Base-by-base conservation (phyloP, 2,888 invertebrate genomes). In the Chironomus tentans region DNA sequence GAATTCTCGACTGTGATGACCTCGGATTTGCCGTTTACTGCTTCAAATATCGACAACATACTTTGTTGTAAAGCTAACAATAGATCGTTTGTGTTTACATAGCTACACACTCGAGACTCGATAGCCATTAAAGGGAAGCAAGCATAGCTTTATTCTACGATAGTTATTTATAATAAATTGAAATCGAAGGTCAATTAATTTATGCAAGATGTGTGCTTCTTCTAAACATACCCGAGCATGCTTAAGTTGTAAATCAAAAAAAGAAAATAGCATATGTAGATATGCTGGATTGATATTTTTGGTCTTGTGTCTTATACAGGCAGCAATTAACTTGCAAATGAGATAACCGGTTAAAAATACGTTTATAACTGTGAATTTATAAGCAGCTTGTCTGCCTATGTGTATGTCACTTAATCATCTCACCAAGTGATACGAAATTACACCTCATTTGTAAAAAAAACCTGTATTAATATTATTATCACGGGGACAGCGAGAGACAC, bases 351-450 rank as follows among this genome's bases (percentile, higher is more conserved):
- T 65, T 24, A 21, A 13, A 6, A 56, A 56, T 56, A 18, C 56
- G 15, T 56, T 56, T 56, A 56, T 65, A 65, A 65, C 65, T 65
- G 65, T 65, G 65, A 65, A 65, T 65, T 21, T 22, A 65, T 65
- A 21, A 65, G 21, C 24, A 65, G n/a, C 65, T 38, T 38, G 38
- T 38, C 38, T 38, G 38, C 28, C 28, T 28, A 28, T 28, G 28
- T 28, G 28, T 28, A 28, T 28, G 28, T 28, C 28, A 28, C 28
- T 28, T 28, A 28, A 28, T 38, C 38, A 38, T 38, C 38, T 7
- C 10, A 13, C 56, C 18, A 24, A 65, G 65, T 65, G 65, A 65
- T 65, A 65, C 65, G 15, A 65, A 65, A 65, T 65, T 65, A 65
- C 21, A 65, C 10, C 22, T 65, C 65, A 13, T 13, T 65, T 13